A percentile compares a stretch with the other conserved stretches of the same genome.
Conservation (phyloP, 2,888 invertebrate genomes). For the Spatulosminthurus flaviceps region DNA sequence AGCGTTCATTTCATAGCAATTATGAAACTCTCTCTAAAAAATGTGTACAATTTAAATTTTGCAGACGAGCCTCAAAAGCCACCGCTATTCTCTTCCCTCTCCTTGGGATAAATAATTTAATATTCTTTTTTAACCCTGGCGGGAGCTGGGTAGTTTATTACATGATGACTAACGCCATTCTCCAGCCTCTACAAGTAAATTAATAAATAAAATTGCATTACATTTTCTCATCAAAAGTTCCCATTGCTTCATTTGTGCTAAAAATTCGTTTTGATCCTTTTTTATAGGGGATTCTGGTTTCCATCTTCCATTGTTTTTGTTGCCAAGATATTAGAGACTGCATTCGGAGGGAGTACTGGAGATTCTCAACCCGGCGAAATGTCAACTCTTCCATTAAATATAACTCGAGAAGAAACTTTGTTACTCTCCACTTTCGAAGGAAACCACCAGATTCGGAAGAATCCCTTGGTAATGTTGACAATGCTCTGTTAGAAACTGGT, state of each 20-base stretch:
- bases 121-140: constrained; percentile 66
- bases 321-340: constrained; percentile 57
- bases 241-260: background rate
- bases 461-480: no score
- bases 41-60: no score
- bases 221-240: background rate
- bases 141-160: constrained; percentile 54
- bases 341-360: constrained; percentile 56
- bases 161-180: constrained; percentile 55
- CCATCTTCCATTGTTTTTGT: constrained; percentile 57
- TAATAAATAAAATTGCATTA: background rate
- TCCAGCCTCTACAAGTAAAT: constrained; percentile 58
- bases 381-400: constrained; percentile 38
- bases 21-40: constrained; percentile 24
- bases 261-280: background rate
- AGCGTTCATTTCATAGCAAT: no score
- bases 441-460: no score
- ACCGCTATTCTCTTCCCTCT: constrained; percentile 70
- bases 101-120: constrained; percentile 70
- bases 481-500: no score
- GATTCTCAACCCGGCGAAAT: constrained; percentile 52
- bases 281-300: constrained; percentile 57
- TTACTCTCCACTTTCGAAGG: no score
- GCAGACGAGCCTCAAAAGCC: constrained; percentile 68
- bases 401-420: background rate